These are phyloP conservation scores for Lepeophtheirus nordmannii DNA, from an alignment of 2,888 invertebrate species.

Conservation along the genomic window DNA sequence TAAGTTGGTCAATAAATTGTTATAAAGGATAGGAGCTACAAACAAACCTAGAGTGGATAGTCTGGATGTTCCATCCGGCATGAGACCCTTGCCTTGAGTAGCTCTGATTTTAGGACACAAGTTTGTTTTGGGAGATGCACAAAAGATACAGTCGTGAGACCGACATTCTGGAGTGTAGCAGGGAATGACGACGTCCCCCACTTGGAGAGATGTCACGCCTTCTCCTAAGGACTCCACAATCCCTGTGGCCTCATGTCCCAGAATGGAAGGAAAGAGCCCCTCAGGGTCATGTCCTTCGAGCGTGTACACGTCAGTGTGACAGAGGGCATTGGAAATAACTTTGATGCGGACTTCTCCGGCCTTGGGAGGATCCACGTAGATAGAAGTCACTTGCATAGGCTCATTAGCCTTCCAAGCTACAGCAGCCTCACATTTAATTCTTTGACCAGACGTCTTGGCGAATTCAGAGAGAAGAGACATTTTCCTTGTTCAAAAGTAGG, in stretches of 20 bases:
- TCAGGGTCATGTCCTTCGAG: constrained; percentile 72
- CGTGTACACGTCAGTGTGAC: constrained; percentile 86
- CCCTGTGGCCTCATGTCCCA: constrained; percentile 93
- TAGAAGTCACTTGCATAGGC: constrained; percentile 70
- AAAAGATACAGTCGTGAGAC: constrained; percentile 75
- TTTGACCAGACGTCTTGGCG: constrained; percentile 36
- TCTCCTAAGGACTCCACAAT: constrained; percentile 92
- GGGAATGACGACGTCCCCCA: constrained; percentile 90
- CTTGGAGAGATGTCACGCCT: constrained; percentile 59
- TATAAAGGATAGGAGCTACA: not conserved
- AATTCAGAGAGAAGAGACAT: too few relatives aligned
- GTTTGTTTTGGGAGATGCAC: constrained; percentile 86
- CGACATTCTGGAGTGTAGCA: constrained; percentile 86
- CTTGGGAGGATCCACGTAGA: constrained; percentile 58
- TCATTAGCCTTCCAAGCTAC: constrained; percentile 90
- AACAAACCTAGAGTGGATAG: constrained; percentile 43
- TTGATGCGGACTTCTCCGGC: constrained; percentile 59
- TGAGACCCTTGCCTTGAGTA: constrained; percentile 61
- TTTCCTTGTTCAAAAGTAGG: too few relatives aligned
- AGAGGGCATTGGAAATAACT: constrained; percentile 61
- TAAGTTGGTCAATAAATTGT: not conserved
- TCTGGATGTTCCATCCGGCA: constrained; percentile 79
- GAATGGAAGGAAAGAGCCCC: constrained; percentile 49
- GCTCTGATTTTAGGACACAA: constrained; percentile 78
- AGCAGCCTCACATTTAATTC: constrained; percentile 81